These are phyloP conservation scores for Euthynnus affinis DNA, from an alignment of 2,797 vertebrate species.

Conservation along the genomic window DNA sequence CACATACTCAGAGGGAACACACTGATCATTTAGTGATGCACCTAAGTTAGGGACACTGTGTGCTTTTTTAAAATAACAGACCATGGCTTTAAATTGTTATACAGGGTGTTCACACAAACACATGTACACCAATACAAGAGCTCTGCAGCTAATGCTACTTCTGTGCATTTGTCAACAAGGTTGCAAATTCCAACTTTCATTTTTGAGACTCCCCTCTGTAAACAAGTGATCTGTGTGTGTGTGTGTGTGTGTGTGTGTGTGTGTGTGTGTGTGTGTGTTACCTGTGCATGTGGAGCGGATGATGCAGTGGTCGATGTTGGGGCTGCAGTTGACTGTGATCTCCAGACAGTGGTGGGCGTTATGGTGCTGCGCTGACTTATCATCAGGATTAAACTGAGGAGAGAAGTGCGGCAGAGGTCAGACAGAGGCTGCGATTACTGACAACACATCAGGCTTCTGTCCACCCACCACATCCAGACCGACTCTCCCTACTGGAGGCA, in stretches of 20 bases:
- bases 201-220: background rate
- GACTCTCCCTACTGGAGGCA: constrained; percentile 25
- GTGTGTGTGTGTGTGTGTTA: constrained; percentile 61
- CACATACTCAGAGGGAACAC: constrained; percentile 15
- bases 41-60: background rate
- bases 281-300: constrained; percentile 99
- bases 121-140: background rate
- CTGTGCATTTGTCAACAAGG: background rate
- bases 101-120: background rate
- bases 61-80: constrained; percentile 6
- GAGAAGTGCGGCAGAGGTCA: constrained; percentile 59
- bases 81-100: background rate
- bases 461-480: constrained; percentile 52
- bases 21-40: constrained; percentile 7
- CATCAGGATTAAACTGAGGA: constrained; percentile 97
- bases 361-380: constrained; percentile 99
- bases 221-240: background rate
- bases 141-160: background rate
- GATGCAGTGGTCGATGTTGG: constrained; percentile 99
- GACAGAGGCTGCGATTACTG: constrained; percentile 44
- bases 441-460: constrained; percentile 46
- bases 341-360: constrained; percentile 99
- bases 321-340: constrained; percentile 99
- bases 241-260: constrained; percentile 34
- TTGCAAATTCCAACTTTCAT: too few relatives aligned